A percentile compares a stretch with the other conserved stretches of the same genome.
phyloP scores from a whole-genome alignment of 2,113 vertebrate genomes.

The Peromyscus polionotus region DNA sequence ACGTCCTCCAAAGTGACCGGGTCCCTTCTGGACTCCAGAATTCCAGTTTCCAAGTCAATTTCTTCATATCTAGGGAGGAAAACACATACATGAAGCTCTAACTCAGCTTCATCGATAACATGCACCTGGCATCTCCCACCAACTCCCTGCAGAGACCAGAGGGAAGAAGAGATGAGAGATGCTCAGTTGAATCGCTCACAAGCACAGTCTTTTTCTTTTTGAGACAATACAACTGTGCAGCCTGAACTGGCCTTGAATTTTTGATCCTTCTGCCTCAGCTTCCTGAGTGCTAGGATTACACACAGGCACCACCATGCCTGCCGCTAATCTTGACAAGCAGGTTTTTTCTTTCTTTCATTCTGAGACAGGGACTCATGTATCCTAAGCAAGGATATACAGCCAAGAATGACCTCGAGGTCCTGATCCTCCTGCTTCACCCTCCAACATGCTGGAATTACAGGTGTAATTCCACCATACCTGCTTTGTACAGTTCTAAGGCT shows the following conservation, averaged over 20 bases:
- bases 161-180: background rate
- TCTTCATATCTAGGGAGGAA: slow-evolving; percentile 90
- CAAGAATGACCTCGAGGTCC: background rate
- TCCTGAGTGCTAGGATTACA: background rate
- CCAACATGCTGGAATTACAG: background rate
- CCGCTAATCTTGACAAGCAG: slow-evolving; percentile 8
- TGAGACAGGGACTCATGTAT: background rate
- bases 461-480: background rate
- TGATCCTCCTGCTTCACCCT: background rate
- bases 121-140: background rate
- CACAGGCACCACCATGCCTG: no score
- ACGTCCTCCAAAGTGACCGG: slow-evolving; percentile 86
- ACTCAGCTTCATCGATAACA: background rate
- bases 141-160: background rate
- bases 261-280: background rate
- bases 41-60: slow-evolving; percentile 92
- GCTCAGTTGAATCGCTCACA: background rate
- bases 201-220: background rate
- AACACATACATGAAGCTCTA: background rate
- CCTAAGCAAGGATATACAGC: background rate
- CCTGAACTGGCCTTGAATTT: background rate
- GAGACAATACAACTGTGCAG: background rate
- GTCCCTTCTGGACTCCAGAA: slow-evolving; percentile 86
- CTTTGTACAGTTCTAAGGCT: background rate
- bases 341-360: background rate